A percentile compares a stretch with the other conserved stretches of the same genome.
phyloP scores from a whole-genome alignment of 1,140 invertebrate genomes.

The Galleria mellonella region DNA sequence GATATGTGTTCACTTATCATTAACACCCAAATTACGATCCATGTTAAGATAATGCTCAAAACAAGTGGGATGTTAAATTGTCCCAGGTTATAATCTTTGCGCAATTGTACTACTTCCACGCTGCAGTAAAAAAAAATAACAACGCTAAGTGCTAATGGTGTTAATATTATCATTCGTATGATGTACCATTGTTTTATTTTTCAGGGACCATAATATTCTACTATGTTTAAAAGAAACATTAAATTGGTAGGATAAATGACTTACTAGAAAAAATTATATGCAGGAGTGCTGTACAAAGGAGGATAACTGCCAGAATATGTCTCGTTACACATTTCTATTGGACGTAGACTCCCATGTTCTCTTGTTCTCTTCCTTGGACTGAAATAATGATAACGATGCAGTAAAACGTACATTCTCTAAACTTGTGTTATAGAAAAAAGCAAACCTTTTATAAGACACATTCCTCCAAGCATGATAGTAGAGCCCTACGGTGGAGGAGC shows the following conservation, averaged over 20 bases:
- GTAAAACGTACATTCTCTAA: no score
- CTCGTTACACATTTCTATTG: slow-evolving; percentile 44
- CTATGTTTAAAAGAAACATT: not conserved
- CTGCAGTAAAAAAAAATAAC: slow-evolving; percentile 22
- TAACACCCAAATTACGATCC: slow-evolving; percentile 37
- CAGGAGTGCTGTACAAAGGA: slow-evolving; percentile 36
- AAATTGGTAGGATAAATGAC: slow-evolving; percentile 13
- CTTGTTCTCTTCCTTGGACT: no score
- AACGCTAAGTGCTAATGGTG: no score
- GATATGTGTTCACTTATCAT: slow-evolving; percentile 33
- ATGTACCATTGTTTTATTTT: not conserved
- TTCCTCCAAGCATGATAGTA: slow-evolving; percentile 34
- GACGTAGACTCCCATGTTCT: slow-evolving; percentile 5
- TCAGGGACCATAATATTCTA: not conserved
- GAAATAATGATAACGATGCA: no score
- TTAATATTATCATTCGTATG: no score
- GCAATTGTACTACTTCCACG: slow-evolving; percentile 43
- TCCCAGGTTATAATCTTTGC: slow-evolving; percentile 25
- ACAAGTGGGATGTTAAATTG: slow-evolving; percentile 36
- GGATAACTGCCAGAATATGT: slow-evolving; percentile 36
- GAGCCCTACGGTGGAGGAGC: slow-evolving; percentile 17
- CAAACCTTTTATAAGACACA: slow-evolving; percentile 3
- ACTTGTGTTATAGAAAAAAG: not conserved
- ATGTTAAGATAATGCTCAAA: slow-evolving; percentile 27
- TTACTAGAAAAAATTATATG: slow-evolving; percentile 64